Evolutionary conservation across 1,140 invertebrate genomes (phyloP).

Genomic region (Calephelis virginiensis): DNA sequence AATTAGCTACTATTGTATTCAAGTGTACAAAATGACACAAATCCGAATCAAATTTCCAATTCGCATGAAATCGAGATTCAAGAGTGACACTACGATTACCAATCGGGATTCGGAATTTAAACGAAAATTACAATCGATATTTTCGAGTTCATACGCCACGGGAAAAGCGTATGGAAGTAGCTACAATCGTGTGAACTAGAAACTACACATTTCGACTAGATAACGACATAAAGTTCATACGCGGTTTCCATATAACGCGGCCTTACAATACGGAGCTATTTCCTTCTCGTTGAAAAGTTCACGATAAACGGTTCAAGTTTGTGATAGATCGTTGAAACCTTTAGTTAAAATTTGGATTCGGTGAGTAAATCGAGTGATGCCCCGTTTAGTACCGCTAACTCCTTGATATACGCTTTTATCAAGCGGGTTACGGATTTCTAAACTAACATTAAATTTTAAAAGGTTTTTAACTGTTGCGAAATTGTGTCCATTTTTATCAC

Average conservation of each 20-base stretch:
- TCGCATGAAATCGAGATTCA: no score
- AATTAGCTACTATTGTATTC: no score
- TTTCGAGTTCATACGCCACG: no score
- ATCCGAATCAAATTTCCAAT: no score
- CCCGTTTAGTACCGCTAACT: constrained; percentile 16
- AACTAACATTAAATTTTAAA: neutral
- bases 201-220: neutral
- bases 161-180: neutral
- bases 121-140: no score
- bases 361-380: constrained; percentile 13
- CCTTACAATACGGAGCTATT: constrained; percentile 17
- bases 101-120: no score
- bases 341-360: constrained; percentile 17
- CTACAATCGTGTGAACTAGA: no score
- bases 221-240: no score
- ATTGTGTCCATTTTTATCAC: neutral
- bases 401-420: constrained; percentile 9
- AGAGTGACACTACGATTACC: no score
- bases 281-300: constrained; percentile 22
- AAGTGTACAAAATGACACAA: no score
- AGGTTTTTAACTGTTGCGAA: no score
- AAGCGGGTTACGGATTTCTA: constrained; percentile 6
- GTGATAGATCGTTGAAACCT: constrained; percentile 23
- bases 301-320: constrained; percentile 23
- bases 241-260: neutral